Evolutionary conservation across 2,888 invertebrate species (phyloP).

Genomic region (Smittia aterrima): DNA sequence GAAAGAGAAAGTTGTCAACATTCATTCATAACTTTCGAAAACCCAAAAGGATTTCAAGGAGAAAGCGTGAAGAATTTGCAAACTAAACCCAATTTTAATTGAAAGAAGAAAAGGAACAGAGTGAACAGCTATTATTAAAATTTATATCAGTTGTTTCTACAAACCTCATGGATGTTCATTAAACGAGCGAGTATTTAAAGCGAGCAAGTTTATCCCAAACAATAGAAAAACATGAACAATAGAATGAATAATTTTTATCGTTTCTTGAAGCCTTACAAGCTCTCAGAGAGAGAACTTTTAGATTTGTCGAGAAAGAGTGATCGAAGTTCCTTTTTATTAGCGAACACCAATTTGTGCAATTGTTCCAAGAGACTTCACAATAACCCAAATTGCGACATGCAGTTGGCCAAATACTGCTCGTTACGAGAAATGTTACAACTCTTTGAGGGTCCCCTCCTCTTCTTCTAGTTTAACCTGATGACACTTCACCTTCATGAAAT

Average conservation of each 20-base stretch:
- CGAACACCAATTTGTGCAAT: slow-evolving; percentile 7
- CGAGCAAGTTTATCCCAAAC: not conserved
- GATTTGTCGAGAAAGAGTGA: not conserved
- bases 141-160: slow-evolving; percentile 5
- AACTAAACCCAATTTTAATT: not conserved
- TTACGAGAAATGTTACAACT: not conserved
- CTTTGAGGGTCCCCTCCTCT: not conserved
- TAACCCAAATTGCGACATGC: not conserved
- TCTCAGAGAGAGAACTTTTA: not conserved
- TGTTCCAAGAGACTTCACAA: not conserved
- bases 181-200: not conserved
- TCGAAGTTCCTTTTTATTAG: not conserved
- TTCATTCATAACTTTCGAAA: not conserved
- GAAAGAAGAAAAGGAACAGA: not conserved
- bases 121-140: not conserved
- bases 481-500: slow-evolving; percentile 7
- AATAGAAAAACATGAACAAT: slow-evolving; percentile 17
- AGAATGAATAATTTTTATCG: slow-evolving; percentile 3
- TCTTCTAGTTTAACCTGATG: not conserved
- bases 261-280: not conserved
- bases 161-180: not conserved
- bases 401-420: not conserved
- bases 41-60: not conserved
- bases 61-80: not conserved
- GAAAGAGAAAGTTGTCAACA: not conserved